These are phyloP conservation scores for Tringa solitaria DNA, from an alignment of 2,113 vertebrate genomes.

Conservation along the genomic window DNA sequence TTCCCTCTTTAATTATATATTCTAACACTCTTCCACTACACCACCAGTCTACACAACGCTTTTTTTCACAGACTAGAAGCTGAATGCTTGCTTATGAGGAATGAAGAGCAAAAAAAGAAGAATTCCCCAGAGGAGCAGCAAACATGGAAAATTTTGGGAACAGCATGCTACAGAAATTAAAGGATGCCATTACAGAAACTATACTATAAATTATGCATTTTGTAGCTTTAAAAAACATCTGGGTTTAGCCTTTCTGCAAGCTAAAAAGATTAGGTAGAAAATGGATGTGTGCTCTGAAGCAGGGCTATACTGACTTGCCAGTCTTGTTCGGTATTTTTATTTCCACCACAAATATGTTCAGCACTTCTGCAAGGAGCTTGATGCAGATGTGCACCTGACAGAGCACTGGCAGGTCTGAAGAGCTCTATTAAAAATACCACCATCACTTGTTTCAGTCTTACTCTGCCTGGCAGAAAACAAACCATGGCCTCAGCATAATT, in stretches of 20 bases:
- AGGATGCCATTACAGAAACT: not conserved
- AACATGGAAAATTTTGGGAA: not conserved
- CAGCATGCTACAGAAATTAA: not conserved
- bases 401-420: not conserved
- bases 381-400: not conserved
- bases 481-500: not conserved
- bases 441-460: not conserved
- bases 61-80: not conserved
- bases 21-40: not conserved
- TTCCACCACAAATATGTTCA: not conserved
- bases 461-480: not conserved
- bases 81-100: not conserved
- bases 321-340: not conserved
- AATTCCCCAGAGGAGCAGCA: not conserved
- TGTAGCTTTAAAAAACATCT: not conserved
- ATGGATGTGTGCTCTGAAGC: not conserved
- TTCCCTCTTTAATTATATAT: not conserved
- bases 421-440: not conserved
- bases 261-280: not conserved
- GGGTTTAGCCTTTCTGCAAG: not conserved
- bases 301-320: not conserved
- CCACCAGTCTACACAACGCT: not conserved
- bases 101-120: not conserved
- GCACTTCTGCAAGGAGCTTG: not conserved
- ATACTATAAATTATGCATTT: not conserved